These are phyloP conservation scores for Stenurella melanura DNA, from an alignment of 2,888 invertebrate genomes.

Conservation along the genomic window DNA sequence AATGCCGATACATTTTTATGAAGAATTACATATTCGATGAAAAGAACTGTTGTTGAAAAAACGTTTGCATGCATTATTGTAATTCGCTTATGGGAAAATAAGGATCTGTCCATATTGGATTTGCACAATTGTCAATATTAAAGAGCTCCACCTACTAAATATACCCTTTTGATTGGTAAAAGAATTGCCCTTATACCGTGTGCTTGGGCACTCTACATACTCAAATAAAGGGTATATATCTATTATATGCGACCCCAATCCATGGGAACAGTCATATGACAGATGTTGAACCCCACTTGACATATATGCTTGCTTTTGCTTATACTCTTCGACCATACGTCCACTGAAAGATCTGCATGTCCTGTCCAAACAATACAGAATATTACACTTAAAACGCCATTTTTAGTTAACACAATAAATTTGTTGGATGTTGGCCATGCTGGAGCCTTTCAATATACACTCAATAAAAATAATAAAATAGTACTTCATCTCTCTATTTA, in stretches of 20 bases:
- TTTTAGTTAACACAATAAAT: constrained; percentile 52
- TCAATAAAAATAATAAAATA: constrained; percentile 20
- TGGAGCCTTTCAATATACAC: constrained; percentile 26
- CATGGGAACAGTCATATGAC: constrained; percentile 66
- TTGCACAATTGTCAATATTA: constrained; percentile 53
- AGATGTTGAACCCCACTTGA: constrained; percentile 66
- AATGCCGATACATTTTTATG: constrained; percentile 19
- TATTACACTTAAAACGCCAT: constrained; percentile 61
- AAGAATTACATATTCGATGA: constrained; percentile 25
- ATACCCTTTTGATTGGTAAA: constrained; percentile 65
- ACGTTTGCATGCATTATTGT: constrained; percentile 43
- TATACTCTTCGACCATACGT: constrained; percentile 52
- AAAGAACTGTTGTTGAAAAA: constrained; percentile 15
- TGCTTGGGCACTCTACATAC: constrained; percentile 60
- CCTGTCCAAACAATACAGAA: constrained; percentile 59
- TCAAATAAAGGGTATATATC: constrained; percentile 66
- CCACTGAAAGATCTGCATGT: constrained; percentile 50
- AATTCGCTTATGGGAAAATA: constrained; percentile 48
- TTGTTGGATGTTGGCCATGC: constrained; percentile 32
- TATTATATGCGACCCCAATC: constrained; percentile 63
- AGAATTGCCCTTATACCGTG: constrained; percentile 61
- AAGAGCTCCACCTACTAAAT: constrained; percentile 63
- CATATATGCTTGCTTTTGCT: constrained; percentile 58
- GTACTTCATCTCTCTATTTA: constrained; percentile 1
- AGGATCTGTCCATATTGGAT: constrained; percentile 51